These are phyloP conservation scores for Hetaerina americana DNA, from an alignment of 1,140 invertebrate genomes.

Conservation along the genomic window DNA sequence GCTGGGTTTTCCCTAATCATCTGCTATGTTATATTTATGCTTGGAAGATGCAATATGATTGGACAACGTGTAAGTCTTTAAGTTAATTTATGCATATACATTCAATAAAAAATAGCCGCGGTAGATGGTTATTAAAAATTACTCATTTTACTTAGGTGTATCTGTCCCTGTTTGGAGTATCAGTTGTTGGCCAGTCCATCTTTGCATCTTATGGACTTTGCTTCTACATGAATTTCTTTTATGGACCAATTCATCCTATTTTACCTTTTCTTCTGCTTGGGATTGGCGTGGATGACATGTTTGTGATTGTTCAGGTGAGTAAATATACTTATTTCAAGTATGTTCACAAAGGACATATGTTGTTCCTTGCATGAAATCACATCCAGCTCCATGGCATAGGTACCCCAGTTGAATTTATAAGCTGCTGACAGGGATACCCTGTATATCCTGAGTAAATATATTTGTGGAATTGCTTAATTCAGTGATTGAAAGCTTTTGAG, in stretches of 20 bases:
- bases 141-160: slow-evolving; percentile 23
- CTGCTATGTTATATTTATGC: slow-evolving; percentile 38
- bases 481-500: no score
- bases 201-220: slow-evolving; percentile 39
- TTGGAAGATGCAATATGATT: slow-evolving; percentile 38
- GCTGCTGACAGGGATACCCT: no score
- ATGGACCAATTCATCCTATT: slow-evolving; percentile 41
- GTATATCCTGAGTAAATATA: no score
- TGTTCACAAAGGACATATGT: slow-evolving; percentile 4
- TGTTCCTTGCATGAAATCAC: no score
- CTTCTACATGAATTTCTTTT: slow-evolving; percentile 35
- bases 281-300: slow-evolving; percentile 38
- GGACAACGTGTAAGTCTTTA: slow-evolving; percentile 33
- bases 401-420: no score
- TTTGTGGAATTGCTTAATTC: no score
- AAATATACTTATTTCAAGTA: slow-evolving; percentile 1
- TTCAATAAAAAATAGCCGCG: no score
- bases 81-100: no score
- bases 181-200: slow-evolving; percentile 36
- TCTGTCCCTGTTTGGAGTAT: slow-evolving; percentile 36
- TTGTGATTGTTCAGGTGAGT: slow-evolving; percentile 39
- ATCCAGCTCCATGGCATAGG: no score
- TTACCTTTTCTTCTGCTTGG: slow-evolving; percentile 43
- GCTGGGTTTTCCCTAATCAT: slow-evolving; percentile 39
- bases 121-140: no score